A percentile compares a stretch with the other conserved stretches of the same genome.
Conservation (phyloP, 1,140 invertebrate species). For the Chironomus tepperi region DNA sequence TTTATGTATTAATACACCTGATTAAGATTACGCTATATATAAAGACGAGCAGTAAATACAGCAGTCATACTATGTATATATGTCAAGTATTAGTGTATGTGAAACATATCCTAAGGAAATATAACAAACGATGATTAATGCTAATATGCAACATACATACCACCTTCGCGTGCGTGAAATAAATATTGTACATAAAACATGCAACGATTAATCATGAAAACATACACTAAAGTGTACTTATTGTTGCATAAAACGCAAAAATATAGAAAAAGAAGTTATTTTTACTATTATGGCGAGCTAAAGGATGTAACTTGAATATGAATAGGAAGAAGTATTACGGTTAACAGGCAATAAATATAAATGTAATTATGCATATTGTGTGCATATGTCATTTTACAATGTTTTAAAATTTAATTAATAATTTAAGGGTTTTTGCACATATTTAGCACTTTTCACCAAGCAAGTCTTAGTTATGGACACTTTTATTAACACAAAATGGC, state of each 20-base stretch:
- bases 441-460: too few relatives aligned
- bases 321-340: too few relatives aligned
- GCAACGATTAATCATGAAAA: conserved; percentile 17
- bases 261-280: too few relatives aligned
- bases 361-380: too few relatives aligned
- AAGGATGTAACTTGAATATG: too few relatives aligned
- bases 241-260: background rate
- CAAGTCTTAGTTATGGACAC: too few relatives aligned
- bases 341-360: too few relatives aligned
- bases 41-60: background rate
- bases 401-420: too few relatives aligned
- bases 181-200: background rate
- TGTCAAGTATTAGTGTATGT: background rate
- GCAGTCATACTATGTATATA: background rate
- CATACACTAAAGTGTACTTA: background rate
- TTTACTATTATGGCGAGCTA: too few relatives aligned
- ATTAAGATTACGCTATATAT: background rate
- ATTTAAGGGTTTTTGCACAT: too few relatives aligned
- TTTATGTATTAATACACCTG: background rate
- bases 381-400: too few relatives aligned
- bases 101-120: background rate
- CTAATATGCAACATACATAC: conserved; percentile 6
- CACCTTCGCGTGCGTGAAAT: conserved; percentile 18
- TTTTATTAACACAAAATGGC: too few relatives aligned
- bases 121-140: background rate